Base-by-base conservation (phyloP, 2,888 invertebrate species). In the Agriotes lineatus region DNA sequence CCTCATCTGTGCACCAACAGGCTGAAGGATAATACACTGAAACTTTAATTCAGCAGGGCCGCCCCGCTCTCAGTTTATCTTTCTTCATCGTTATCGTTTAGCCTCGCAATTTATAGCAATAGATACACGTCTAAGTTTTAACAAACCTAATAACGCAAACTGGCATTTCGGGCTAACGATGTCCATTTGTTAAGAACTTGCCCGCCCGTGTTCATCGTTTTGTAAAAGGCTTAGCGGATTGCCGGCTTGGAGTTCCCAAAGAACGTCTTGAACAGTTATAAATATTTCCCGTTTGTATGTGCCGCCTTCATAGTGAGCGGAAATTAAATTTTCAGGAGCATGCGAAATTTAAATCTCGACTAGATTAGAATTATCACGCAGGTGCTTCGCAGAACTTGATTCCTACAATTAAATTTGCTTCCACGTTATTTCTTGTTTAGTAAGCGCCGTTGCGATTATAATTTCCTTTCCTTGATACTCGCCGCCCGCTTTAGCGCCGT, bases 101-200 rank as follows among this genome's bases (percentile, higher is more conserved):
- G 20, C 37, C 48, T 71, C 64, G 64, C 70, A 73, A 72, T 71
- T 69, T 68, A 70, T 67, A 68, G 71, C 68, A 71, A 70, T 61
- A 63, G 66, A 66, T 73, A 72, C 72, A 71, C 70, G 72, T 61
- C 71, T 67, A 64, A 70, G 67, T 76, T 72, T 70, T 73, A 76
- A 76, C 76, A 76, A 76, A 75, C 73, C 74, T 74, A 76, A 76
- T 76, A 76, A 76, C 70, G 69, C 70, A 72, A 75, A 70, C 74
- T 72, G 72, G 69, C 68, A 76, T 66, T 76, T 74, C 71, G 54
- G 69, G 69, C 71, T 76, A 76, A 76, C 76, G 76, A 76, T 73
- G 76, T 72, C 74, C 75, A 75, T 75, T 76, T 76, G 75, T 76
- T 74, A 72, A 67, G 67, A 76, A 76, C 72, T 76, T 69, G 72